phyloP scores from a whole-genome alignment of 2,888 invertebrate species.

The Germaria angustata region DNA sequence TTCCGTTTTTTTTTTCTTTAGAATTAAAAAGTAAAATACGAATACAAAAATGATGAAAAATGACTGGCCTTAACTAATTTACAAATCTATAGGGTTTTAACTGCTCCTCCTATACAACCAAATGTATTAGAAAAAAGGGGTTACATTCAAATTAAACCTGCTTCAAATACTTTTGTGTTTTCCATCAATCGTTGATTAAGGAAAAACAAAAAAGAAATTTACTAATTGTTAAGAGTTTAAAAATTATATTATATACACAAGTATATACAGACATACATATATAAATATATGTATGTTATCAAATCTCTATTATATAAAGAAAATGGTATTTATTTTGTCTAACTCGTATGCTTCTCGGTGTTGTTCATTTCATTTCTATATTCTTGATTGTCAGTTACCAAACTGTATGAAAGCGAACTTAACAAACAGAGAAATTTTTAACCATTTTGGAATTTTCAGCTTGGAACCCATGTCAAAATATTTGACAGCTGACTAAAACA shows the following conservation, averaged over 20 bases:
- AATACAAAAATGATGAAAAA: slow-evolving; percentile 20
- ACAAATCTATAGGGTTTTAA: slow-evolving; percentile 43
- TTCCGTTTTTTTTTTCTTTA: slow-evolving; percentile 1
- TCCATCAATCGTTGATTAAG: slow-evolving; percentile 12
- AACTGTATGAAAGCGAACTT: slow-evolving; percentile 11
- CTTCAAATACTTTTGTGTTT: slow-evolving; percentile 6
- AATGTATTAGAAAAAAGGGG: slow-evolving; percentile 8
- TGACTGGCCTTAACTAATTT: slow-evolving; percentile 23
- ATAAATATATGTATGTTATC: slow-evolving; percentile 26
- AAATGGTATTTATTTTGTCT: slow-evolving; percentile 25
- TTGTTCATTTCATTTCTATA: slow-evolving; percentile 19
- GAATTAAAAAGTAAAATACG: background rate
- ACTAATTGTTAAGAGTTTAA: slow-evolving; percentile 31
- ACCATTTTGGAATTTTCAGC: slow-evolving; percentile 66
- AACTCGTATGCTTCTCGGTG: slow-evolving; percentile 2
- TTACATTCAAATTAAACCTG: slow-evolving; percentile 41
- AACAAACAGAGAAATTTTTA: slow-evolving; percentile 39
- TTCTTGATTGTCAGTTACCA: slow-evolving; percentile 44
- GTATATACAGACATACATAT: background rate
- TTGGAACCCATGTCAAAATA: slow-evolving; percentile 80
- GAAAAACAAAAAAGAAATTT: slow-evolving; percentile 8
- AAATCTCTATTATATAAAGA: slow-evolving; percentile 44
- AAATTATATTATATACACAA: background rate
- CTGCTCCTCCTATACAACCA: background rate
- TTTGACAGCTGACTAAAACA: slow-evolving; percentile 81